Percentiles rank a stretch among this genome's conserved stretches.
These are phyloP conservation scores for Pteropus rufus DNA, from an alignment of 2,797 vertebrate genomes.

Conservation along the genomic window DNA sequence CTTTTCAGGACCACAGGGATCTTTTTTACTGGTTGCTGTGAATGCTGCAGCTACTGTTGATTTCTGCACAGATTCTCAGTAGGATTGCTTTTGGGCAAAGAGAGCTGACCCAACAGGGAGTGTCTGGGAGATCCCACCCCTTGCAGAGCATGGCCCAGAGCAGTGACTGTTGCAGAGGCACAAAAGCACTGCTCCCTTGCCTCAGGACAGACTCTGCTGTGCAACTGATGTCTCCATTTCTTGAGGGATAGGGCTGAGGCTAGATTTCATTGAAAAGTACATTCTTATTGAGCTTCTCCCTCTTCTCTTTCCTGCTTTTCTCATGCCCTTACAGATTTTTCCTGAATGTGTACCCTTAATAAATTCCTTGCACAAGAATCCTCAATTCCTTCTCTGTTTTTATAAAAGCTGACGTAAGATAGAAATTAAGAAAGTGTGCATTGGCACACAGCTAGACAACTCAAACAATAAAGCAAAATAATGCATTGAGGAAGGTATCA, in stretches of 20 bases:
- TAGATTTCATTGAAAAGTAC: neutral
- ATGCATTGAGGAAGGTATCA: neutral
- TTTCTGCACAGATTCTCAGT: neutral
- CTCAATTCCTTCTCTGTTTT: neutral
- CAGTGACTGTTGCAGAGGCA: neutral
- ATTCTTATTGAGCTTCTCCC: neutral
- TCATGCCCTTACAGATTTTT: neutral
- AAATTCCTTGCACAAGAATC: neutral
- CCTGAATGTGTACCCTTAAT: neutral
- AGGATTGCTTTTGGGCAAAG: neutral
- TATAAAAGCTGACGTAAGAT: neutral
- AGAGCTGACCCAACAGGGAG: neutral
- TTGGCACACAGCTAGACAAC: neutral
- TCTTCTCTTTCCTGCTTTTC: neutral
- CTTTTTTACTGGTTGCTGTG: neutral
- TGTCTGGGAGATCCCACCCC: neutral
- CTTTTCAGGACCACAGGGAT: neutral
- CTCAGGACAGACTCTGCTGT: neutral
- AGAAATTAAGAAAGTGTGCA: neutral
- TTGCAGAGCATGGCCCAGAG: neutral
- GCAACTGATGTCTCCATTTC: neutral
- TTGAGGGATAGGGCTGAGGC: neutral
- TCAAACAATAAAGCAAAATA: neutral
- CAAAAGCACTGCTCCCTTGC: neutral
- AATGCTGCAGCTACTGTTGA: neutral